Evolutionary conservation across 1,140 invertebrate species (phyloP).

Genomic region (Drosophila ogumai): DNA sequence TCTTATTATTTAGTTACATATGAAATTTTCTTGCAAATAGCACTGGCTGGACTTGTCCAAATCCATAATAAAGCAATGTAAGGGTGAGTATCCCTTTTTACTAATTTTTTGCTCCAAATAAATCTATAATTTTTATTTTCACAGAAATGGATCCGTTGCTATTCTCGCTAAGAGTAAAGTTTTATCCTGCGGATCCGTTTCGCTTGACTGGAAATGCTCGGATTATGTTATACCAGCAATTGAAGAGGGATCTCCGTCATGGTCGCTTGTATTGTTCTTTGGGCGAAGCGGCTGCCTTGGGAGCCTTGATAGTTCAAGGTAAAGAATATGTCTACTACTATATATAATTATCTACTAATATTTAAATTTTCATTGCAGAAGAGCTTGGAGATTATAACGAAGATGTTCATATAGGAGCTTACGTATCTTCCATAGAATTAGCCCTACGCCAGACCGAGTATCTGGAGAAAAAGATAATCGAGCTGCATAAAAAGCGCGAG

Average conservation of each 20-base stretch:
- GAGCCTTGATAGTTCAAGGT: slow-evolving; percentile 97
- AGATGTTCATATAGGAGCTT: slow-evolving; percentile 94
- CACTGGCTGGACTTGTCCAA: slow-evolving; percentile 98
- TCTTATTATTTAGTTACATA: not conserved
- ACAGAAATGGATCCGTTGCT: slow-evolving; percentile 93
- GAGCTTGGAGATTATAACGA: slow-evolving; percentile 97
- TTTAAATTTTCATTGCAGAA: slow-evolving; percentile 86
- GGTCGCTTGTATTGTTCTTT: slow-evolving; percentile 96
- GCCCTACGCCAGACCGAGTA: slow-evolving; percentile 95
- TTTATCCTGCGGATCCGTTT: slow-evolving; percentile 96
- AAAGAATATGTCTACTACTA: not conserved
- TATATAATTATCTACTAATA: not conserved
- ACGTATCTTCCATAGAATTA: slow-evolving; percentile 96
- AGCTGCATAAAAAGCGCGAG: slow-evolving; percentile 92
- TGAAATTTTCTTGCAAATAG: slow-evolving; percentile 86
- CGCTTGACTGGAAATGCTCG: slow-evolving; percentile 84
- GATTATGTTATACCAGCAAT: slow-evolving; percentile 91
- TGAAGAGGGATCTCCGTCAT: slow-evolving; percentile 97
- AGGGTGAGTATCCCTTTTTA: slow-evolving; percentile 93
- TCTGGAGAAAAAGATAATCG: slow-evolving; percentile 96
- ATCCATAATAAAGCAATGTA: slow-evolving; percentile 97
- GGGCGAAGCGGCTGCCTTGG: slow-evolving; percentile 94
- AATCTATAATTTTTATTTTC: no score
- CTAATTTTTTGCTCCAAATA: no score
- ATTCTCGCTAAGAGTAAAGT: slow-evolving; percentile 97